phyloP scores from a whole-genome alignment of 2,888 invertebrate species.

The Syritta pipiens region DNA sequence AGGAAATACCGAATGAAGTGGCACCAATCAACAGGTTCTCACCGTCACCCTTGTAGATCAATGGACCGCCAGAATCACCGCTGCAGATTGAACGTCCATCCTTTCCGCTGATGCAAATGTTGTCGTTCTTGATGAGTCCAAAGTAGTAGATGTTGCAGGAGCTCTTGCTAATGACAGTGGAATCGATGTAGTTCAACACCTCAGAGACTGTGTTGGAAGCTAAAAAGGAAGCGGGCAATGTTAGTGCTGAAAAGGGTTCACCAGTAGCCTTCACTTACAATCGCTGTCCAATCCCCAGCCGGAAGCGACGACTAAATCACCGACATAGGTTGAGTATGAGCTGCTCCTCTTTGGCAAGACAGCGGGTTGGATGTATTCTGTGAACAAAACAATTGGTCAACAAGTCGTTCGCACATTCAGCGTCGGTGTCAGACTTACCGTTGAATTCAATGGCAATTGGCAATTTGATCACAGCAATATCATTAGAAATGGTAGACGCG shows the following conservation, averaged over 20 bases:
- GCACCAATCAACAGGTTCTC: conserved; percentile 72
- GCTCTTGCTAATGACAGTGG: conserved; percentile 70
- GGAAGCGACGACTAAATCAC: conserved; percentile 70
- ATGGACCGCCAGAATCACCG: conserved; percentile 76
- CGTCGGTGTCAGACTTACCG: conserved; percentile 16
- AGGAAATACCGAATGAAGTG: conserved; percentile 74
- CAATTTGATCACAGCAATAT: conserved; percentile 74
- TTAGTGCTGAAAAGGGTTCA: not conserved
- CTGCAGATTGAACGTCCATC: conserved; percentile 77
- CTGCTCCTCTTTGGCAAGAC: conserved; percentile 68
- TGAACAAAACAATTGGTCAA: not conserved
- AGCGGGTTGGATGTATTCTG: conserved; percentile 70
- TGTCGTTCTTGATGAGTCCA: conserved; percentile 62
- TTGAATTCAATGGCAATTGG: conserved; percentile 69
- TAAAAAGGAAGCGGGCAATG: not conserved
- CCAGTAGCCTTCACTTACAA: conserved; percentile 10
- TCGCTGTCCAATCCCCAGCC: conserved; percentile 72
- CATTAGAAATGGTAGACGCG: conserved; percentile 65
- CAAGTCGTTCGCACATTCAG: not conserved
- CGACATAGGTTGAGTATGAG: conserved; percentile 68
- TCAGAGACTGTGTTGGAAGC: conserved; percentile 68
- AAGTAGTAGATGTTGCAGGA: conserved; percentile 70
- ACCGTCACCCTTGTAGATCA: conserved; percentile 60
- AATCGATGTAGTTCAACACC: conserved; percentile 71
- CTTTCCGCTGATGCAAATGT: conserved; percentile 78